Base-by-base conservation (phyloP, 2,888 invertebrate species). In the Amphimallon solstitiale region DNA sequence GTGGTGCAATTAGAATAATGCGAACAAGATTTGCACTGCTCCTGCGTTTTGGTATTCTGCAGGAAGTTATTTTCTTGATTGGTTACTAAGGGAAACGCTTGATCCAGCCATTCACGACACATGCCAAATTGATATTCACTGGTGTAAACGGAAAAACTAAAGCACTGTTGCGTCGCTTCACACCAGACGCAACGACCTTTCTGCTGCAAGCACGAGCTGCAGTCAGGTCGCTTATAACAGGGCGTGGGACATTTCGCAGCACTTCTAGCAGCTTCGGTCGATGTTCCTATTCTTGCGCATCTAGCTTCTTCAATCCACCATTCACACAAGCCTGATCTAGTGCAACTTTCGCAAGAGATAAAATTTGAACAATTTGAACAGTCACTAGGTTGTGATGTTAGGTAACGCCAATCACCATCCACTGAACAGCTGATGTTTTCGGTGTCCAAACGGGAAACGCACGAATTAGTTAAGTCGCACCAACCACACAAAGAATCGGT, bases 101-200 rank as follows among this genome's bases (percentile, higher is more conserved):
- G 92, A 81, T 97, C 97, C 67, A 95, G 87, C 97, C 97, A 97
- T 79, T 95, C 94, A 38, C 94, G 88, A 77, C 97, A 97, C 77
- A 94, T 86, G 0, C 97, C 97, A 82, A 95, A 96, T 78, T 95
- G 94, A 82, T 94, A 96, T 77, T 95, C 93, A 72, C 95, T 94
- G 5, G 95, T 95, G 82, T 97, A 97, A 0, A 96, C 94, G n/a
- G 95, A 93, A 82, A 97, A 97, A 71, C 95, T 93, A 79, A 97
- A 95, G 81, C 97, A 97, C 77, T 94, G 93, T 68, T 91, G 88
- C 0, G 93, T 93, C 19, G 95, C 93, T 79, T 95, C 94, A 80
- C 97, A 97, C 97, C 97, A 97, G 0, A 96, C 96, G 81, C 97
- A 97, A 67, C 95, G 88, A 19, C 94, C 94, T 51, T 78, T 89